phyloP scores from a whole-genome alignment of 2,113 vertebrate genomes.

The Alexandromys fortis region DNA sequence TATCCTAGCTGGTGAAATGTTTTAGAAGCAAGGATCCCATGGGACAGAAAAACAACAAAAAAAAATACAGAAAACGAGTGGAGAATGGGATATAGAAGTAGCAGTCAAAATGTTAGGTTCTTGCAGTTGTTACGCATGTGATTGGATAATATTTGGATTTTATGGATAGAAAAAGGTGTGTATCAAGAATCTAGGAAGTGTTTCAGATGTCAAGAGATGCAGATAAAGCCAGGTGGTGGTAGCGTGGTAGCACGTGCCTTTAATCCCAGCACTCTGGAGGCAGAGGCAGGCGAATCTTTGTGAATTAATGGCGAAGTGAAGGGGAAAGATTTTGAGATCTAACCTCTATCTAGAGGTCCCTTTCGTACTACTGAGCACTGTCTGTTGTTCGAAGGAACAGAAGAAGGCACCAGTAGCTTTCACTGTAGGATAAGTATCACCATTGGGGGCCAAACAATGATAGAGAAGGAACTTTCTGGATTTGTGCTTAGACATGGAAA shows the following conservation, averaged over 20 bases:
- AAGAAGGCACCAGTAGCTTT: no score
- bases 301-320: background rate
- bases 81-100: background rate
- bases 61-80: background rate
- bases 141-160: background rate
- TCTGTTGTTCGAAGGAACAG: background rate
- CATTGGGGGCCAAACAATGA: background rate
- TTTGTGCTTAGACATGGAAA: background rate
- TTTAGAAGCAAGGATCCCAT: background rate
- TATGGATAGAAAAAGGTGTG: background rate
- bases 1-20: background rate
- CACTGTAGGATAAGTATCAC: background rate
- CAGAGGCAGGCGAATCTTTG: no score
- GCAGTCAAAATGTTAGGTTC: background rate
- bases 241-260: no score
- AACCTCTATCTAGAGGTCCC: background rate
- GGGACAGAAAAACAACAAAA: background rate
- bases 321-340: background rate
- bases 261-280: no score
- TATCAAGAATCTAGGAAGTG: background rate
- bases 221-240: background rate
- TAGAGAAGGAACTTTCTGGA: background rate
- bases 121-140: background rate
- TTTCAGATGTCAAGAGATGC: background rate
- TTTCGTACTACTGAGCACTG: background rate